Percentiles rank a stretch among this genome's conserved stretches.
Evolutionary conservation across 2,113 vertebrate genomes (phyloP).

Genomic region (Leptobrachium ailaonicum): DNA sequence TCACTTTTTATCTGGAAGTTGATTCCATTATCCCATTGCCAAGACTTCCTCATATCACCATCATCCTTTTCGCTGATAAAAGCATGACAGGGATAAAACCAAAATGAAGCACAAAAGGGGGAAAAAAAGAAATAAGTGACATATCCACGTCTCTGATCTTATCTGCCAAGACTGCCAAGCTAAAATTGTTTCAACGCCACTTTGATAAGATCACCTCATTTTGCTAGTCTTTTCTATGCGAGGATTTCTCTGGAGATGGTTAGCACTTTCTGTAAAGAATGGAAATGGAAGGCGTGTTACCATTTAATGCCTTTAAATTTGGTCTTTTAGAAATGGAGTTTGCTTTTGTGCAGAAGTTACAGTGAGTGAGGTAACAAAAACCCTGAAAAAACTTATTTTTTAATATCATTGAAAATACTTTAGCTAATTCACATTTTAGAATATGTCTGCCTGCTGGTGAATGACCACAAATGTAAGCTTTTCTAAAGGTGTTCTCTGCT

Average conservation of each 20-base stretch:
- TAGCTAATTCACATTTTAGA: too few species aligned
- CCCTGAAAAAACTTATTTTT: background rate
- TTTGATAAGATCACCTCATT: slow-evolving; percentile 45
- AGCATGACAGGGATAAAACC: slow-evolving; percentile 47
- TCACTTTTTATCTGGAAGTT: slow-evolving; percentile 42
- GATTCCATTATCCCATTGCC: slow-evolving; percentile 46
- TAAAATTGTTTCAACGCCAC: slow-evolving; percentile 46
- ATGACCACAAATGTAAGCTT: too few species aligned
- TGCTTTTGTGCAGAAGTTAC: slow-evolving; percentile 26
- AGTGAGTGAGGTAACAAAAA: slow-evolving; percentile 13
- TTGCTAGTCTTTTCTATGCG: slow-evolving; percentile 42
- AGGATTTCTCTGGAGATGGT: slow-evolving; percentile 44
- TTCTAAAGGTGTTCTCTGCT: too few species aligned
- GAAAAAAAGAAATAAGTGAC: slow-evolving; percentile 44
- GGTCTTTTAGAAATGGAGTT: slow-evolving; percentile 27
- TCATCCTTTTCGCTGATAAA: slow-evolving; percentile 44
- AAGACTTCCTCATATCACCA: slow-evolving; percentile 39
- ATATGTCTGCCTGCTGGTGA: too few species aligned
- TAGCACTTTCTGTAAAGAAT: slow-evolving; percentile 11
- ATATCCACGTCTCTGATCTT: slow-evolving; percentile 45
- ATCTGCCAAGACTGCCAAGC: slow-evolving; percentile 42
- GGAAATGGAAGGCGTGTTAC: slow-evolving; percentile 35
- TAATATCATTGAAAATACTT: too few species aligned
- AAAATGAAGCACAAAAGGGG: slow-evolving; percentile 33
- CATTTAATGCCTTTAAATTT: slow-evolving; percentile 28